phyloP scores from a whole-genome alignment of 2,113 vertebrate species.

The Equus quagga region DNA sequence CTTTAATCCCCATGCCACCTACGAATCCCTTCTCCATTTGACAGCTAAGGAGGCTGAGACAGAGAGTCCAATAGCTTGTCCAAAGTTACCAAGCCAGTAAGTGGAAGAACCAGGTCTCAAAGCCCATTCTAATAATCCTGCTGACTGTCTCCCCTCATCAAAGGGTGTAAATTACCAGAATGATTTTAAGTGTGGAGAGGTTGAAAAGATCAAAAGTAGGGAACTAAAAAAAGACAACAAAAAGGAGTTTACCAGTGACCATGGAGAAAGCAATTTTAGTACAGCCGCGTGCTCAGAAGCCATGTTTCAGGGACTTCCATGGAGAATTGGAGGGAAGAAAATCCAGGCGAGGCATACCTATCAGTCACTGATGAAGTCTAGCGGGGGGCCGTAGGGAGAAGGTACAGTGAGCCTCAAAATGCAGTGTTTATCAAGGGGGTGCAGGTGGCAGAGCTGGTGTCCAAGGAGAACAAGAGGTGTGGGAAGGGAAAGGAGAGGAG shows the following conservation, averaged over 20 bases:
- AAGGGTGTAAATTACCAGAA: not conserved
- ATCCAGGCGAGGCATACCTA: not conserved
- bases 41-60: not conserved
- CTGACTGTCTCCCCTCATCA: not conserved
- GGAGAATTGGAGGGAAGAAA: not conserved
- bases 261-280: not conserved
- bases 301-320: not conserved
- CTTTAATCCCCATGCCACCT: not conserved
- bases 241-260: not conserved
- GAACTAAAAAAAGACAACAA: not conserved
- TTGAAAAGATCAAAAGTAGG: not conserved
- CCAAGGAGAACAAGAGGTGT: not conserved
- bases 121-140: not conserved
- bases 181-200: not conserved
- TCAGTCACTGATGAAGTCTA: not conserved
- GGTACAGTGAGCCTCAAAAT: not conserved
- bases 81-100: not conserved
- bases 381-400: not conserved
- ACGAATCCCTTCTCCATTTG: not conserved
- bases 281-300: not conserved
- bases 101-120: not conserved
- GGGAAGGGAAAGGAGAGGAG: not conserved
- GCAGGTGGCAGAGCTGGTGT: not conserved
- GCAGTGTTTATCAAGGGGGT: conserved; percentile 17
- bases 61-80: not conserved